These are phyloP conservation scores for Argyrosomus japonicus DNA, from an alignment of 2,113 vertebrate genomes.

Conservation along the genomic window DNA sequence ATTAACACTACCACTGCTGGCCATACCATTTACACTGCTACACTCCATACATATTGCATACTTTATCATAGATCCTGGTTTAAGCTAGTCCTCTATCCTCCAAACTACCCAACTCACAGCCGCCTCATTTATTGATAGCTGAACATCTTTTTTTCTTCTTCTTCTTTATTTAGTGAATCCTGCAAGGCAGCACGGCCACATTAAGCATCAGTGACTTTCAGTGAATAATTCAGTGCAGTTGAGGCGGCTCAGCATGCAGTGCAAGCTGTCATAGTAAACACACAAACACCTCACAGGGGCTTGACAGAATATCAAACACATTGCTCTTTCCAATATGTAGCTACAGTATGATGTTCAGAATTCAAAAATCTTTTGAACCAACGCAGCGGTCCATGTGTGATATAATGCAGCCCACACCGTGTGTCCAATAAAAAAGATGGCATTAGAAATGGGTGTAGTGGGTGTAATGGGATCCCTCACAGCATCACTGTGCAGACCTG, in stretches of 20 bases:
- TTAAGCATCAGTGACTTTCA: slow-evolving; percentile 16
- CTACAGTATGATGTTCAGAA: background rate
- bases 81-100: no score
- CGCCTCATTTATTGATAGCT: background rate
- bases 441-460: background rate
- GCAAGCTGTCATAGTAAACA: slow-evolving; percentile 30
- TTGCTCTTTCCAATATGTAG: background rate
- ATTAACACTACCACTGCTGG: no score
- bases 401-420: background rate
- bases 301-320: slow-evolving; percentile 22
- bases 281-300: slow-evolving; percentile 16
- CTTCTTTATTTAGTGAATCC: background rate
- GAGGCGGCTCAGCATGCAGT: slow-evolving; percentile 26
- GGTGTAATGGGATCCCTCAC: slow-evolving; percentile 1
- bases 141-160: background rate
- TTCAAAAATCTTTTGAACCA: background rate
- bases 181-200: background rate
- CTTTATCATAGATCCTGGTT: no score
- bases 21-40: no score
- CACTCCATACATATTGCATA: no score
- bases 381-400: background rate
- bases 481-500: background rate
- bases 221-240: slow-evolving; percentile 33
- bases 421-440: background rate
- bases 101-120: no score